A percentile compares a stretch with the other conserved stretches of the same genome.
These are phyloP conservation scores for Corvus cornix DNA, from an alignment of 2,113 vertebrate genomes.

Conservation along the genomic window DNA sequence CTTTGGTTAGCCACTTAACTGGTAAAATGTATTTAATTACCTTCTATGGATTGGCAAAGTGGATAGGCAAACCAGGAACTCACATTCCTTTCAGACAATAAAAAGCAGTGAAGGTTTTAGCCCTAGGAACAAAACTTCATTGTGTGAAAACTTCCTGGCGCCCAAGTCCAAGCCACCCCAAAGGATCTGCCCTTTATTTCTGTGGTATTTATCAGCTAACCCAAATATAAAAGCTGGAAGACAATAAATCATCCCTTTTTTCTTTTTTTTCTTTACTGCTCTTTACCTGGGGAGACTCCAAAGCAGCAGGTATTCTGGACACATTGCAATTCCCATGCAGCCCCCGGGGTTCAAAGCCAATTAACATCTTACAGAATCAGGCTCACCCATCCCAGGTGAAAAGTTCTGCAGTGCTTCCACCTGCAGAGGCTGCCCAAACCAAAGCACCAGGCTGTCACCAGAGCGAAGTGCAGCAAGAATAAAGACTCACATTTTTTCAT, in stretches of 20 bases:
- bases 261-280: not conserved
- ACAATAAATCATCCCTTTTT: not conserved
- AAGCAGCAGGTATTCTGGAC: not conserved
- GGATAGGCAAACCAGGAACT: not conserved
- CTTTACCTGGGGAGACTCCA: not conserved
- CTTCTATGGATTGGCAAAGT: not conserved
- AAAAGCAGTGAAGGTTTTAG: not conserved
- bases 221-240: not conserved
- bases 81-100: not conserved
- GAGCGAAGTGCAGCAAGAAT: not conserved
- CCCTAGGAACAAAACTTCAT: not conserved
- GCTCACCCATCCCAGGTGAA: not conserved
- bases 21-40: not conserved
- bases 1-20: not conserved
- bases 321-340: not conserved
- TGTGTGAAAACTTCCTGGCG: not conserved
- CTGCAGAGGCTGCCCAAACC: not conserved
- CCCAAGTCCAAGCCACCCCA: not conserved
- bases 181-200: not conserved
- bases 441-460: not conserved
- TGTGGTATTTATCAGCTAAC: not conserved
- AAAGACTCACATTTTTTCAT: fast-evolving
- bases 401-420: not conserved
- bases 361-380: not conserved
- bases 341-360: not conserved